Percentiles rank a stretch among this genome's conserved stretches.
phyloP scores from a whole-genome alignment of 2,888 invertebrate genomes.

The Trissonchulus latispiculum region DNA sequence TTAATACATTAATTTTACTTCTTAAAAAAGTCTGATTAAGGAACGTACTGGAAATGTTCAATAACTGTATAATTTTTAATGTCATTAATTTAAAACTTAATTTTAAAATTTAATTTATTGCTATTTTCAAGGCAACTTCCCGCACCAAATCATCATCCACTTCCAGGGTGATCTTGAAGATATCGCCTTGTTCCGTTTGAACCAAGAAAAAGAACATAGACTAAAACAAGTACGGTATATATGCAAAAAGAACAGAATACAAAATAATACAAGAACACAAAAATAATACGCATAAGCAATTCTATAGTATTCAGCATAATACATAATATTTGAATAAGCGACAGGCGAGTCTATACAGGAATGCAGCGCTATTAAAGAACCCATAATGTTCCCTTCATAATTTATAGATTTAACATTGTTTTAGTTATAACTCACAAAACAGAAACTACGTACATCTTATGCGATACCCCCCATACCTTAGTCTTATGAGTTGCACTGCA shows the following conservation, averaged over 20 bases:
- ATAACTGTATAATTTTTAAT: too few species aligned
- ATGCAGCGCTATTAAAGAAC: conserved; percentile 1
- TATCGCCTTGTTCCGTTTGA: conserved; percentile 95
- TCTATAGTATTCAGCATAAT: too few species aligned
- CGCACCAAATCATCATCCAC: conserved; percentile 84
- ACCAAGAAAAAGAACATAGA: conserved; percentile 99
- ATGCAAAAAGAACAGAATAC: too few species aligned
- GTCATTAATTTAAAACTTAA: neutral
- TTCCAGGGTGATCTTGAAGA: conserved; percentile 91
- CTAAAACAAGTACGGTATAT: conserved; percentile 38
- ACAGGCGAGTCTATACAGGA: neutral
- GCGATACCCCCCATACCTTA: conserved; percentile 54
- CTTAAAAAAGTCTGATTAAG: too few species aligned
- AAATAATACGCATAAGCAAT: too few species aligned
- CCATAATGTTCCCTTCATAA: too few species aligned
- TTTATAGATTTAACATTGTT: too few species aligned
- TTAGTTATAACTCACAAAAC: too few species aligned
- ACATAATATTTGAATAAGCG: neutral
- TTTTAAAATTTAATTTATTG: neutral
- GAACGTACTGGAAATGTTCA: too few species aligned
- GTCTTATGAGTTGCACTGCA: conserved; percentile 98
- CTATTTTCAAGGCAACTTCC: conserved; percentile 3
- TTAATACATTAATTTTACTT: too few species aligned
- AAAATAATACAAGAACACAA: too few species aligned
- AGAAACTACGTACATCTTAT: too few species aligned